Evolutionary conservation across 2,797 vertebrate species (phyloP), one percentile per base, ranked within the genome.

Genomic region (Intellagama lesueurii): DNA sequence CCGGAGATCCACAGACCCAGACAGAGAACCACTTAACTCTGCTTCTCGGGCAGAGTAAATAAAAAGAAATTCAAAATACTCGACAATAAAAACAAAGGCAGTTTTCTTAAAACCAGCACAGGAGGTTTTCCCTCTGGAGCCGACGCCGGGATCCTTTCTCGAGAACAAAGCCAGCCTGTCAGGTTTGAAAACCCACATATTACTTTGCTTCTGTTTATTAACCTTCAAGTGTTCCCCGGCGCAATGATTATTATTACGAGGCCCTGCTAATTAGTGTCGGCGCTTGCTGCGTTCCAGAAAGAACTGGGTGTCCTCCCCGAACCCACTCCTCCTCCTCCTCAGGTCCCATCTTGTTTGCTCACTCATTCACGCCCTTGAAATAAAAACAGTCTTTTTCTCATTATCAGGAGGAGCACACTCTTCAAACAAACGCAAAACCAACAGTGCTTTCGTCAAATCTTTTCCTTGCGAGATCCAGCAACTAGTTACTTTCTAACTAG

Each of bases 331-430:
- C 72, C 0, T 81, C 56, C n/a, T 19, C 11, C 91, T 75, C 52
- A 40, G 30, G 79, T 19, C 92, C 88, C 56, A 0, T 0, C 77
- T 93, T 52, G 86, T 83, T 89, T 86, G 52, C 60, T 40, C 32
- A 66, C 22, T 8, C n/a, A 9, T 35, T 76, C 77, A 2, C 2
- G 30, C 22, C 0, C 22, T 75, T 90, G 76, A 93, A 92, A 91
- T 89, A 90, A 91, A 90, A 89, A 70, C 81, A 35, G 24, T 49
- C 81, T 88, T 94, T 94, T 79, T 44, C 86, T 92, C 91, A 93
- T 90, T 85, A 90, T 69, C 86, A 19, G 35, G 85, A 84, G 24
- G 47, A 40, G 70, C 89, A 56, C 52, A 56, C 91, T n/a, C 83
- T 0, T 35, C 90, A 28, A 8, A 22, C 40, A 81, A 81, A 88